Evolutionary conservation across 2,113 vertebrate species (phyloP).

Genomic region (Mormyrus lacerda): DNA sequence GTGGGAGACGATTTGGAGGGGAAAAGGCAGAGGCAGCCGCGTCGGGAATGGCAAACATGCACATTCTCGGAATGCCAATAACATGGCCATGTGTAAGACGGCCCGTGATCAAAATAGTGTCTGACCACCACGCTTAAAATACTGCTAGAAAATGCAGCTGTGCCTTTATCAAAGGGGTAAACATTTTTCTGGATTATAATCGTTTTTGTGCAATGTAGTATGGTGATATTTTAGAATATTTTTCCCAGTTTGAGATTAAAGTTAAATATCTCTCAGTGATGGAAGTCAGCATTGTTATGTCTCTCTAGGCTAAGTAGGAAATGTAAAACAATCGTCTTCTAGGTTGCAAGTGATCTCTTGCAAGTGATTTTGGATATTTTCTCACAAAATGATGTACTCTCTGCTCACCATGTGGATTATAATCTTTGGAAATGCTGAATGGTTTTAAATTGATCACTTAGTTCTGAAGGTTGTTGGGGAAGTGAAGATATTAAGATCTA

Average conservation of each 20-base stretch:
- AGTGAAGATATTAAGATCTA: neutral
- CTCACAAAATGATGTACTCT: neutral
- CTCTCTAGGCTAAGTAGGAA: neutral
- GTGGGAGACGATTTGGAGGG: conserved; percentile 38
- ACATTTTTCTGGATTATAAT: conserved; percentile 3
- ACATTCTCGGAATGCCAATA: conserved; percentile 58
- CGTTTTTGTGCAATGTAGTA: neutral
- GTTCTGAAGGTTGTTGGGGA: neutral
- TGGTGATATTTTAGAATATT: neutral
- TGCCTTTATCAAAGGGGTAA: conserved; percentile 10
- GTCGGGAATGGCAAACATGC: conserved; percentile 49
- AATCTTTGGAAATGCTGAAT: conserved; percentile 33
- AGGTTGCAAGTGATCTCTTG: neutral
- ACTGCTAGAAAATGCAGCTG: conserved; percentile 22
- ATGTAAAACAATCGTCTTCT: neutral
- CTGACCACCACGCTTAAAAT: conserved; percentile 28
- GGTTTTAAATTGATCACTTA: neutral
- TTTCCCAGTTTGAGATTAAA: neutral
- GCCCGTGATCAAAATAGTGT: conserved; percentile 39
- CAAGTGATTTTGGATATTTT: conserved; percentile 15
- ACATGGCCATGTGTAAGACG: conserved; percentile 37
- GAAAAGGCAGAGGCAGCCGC: conserved; percentile 34
- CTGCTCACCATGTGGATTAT: conserved; percentile 32
- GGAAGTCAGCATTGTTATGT: neutral
- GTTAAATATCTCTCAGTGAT: neutral